Evolutionary conservation across 2,113 vertebrate genomes (phyloP).

Genomic region (Pardalotus punctatus): DNA sequence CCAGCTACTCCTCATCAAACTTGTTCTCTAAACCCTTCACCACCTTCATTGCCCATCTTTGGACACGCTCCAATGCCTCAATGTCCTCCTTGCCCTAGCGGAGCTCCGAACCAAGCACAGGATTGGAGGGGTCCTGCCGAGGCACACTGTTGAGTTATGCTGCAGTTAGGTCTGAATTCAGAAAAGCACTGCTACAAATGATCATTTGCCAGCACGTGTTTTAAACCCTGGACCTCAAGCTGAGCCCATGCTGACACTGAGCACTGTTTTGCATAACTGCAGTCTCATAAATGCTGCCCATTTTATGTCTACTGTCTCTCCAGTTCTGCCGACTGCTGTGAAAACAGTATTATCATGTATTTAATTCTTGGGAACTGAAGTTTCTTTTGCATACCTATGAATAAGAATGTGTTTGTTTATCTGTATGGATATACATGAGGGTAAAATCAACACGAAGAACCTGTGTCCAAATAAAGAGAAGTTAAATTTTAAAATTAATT

Average conservation of each 20-base stretch:
- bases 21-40: neutral
- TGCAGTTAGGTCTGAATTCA: neutral
- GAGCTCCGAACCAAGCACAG: neutral
- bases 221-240: neutral
- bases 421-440: neutral
- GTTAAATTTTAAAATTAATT: neutral
- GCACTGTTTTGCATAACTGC: neutral
- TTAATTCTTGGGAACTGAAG: neutral
- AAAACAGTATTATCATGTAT: neutral
- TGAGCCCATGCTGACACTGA: neutral
- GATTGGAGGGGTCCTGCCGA: neutral
- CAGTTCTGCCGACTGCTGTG: neutral
- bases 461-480: neutral
- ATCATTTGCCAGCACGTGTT: neutral
- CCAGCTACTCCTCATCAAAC: neutral
- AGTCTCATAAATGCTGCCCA: neutral
- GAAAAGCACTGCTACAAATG: neutral
- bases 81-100: neutral
- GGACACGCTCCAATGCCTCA: accelerated
- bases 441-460: neutral
- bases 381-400: neutral
- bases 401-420: neutral
- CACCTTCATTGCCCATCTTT: accelerated
- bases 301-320: neutral
- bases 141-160: neutral